Conservation (phyloP, 2,888 invertebrate species). For the Parascotia fuliginaria region DNA sequence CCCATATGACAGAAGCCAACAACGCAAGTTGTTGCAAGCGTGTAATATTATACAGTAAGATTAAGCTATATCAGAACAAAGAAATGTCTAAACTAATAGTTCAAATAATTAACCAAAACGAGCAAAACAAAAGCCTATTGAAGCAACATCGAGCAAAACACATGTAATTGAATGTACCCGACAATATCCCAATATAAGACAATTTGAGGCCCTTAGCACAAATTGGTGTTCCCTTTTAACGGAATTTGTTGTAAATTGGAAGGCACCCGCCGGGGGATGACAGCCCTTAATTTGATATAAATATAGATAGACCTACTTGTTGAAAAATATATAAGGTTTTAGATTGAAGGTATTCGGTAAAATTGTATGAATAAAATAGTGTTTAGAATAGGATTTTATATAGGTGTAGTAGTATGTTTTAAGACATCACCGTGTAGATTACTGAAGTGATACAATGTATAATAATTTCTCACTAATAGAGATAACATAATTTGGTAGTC, state of each 20-base stretch:
- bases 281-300: conserved; percentile 56
- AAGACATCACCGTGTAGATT: too few species aligned
- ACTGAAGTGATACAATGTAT: too few species aligned
- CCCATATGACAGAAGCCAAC: too few species aligned
- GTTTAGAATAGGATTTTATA: too few species aligned
- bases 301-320: conserved; percentile 29
- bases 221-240: conserved; percentile 65
- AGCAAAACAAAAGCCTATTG: conserved; percentile 23
- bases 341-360: too few species aligned
- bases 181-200: conserved; percentile 59
- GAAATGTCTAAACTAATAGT: background rate
- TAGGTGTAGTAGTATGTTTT: too few species aligned
- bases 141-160: conserved; percentile 25
- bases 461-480: too few species aligned
- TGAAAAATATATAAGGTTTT: conserved; percentile 4
- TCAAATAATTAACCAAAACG: conserved; percentile 8
- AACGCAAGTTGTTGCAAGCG: too few species aligned
- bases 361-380: too few species aligned
- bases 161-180: conserved; percentile 53
- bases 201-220: conserved; percentile 59
- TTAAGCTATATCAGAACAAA: too few species aligned
- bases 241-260: conserved; percentile 66
- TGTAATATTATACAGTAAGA: too few species aligned
- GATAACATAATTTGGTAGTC: too few species aligned
- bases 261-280: conserved; percentile 46